phyloP scores from a whole-genome alignment of 2,113 vertebrate genomes.

The Strigops habroptila region DNA sequence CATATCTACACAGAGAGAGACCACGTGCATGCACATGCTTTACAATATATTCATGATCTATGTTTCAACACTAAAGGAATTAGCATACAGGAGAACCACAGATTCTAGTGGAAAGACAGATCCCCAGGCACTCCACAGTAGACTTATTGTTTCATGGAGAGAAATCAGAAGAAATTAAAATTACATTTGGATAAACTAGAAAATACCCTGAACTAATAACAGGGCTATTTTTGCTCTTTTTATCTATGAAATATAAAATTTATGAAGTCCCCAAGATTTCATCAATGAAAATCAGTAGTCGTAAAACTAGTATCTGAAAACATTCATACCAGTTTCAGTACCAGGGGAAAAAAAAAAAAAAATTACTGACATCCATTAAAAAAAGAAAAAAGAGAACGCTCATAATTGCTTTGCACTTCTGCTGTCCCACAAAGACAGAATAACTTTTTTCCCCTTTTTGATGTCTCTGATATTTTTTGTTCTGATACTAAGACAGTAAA shows the following conservation, averaged over 20 bases:
- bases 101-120: neutral
- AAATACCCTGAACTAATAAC: neutral
- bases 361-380: neutral
- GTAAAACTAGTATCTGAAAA: neutral
- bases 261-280: neutral
- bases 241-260: neutral
- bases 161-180: neutral
- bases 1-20: neutral
- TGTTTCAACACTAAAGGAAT: neutral
- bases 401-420: neutral
- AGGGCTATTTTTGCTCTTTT: neutral
- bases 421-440: neutral
- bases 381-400: neutral
- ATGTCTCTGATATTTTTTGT: neutral
- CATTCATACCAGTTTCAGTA: neutral
- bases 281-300: neutral
- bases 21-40: rapidly evolving
- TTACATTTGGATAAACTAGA: neutral
- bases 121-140: neutral
- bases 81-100: neutral
- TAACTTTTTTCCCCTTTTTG: neutral
- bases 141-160: neutral
- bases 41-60: neutral
- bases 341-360: neutral
- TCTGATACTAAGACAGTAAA: neutral